These are phyloP conservation scores for Todiramphus saurophagus DNA, from an alignment of 2,113 vertebrate species.

Conservation along the genomic window DNA sequence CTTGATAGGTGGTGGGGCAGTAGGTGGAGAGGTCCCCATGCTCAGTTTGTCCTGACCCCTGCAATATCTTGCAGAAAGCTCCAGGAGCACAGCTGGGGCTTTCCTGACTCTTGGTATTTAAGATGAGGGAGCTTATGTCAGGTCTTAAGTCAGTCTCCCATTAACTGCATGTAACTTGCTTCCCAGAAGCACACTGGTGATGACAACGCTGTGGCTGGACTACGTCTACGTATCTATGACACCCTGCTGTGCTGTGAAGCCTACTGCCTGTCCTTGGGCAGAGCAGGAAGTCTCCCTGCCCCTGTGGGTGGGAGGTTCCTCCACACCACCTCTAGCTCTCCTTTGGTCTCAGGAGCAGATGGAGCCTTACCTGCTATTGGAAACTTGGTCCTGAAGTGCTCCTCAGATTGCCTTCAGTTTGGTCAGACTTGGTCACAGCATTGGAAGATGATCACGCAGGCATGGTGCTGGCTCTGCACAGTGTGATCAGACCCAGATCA, in stretches of 20 bases:
- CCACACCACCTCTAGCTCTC: background rate
- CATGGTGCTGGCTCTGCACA: background rate
- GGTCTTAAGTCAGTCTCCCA: background rate
- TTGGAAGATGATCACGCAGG: background rate
- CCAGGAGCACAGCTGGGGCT: background rate
- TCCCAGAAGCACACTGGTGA: background rate
- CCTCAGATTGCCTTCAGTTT: background rate
- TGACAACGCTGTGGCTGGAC: background rate
- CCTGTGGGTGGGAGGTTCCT: fast-evolving
- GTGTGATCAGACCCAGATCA: background rate
- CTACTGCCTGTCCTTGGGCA: background rate
- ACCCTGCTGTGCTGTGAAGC: background rate
- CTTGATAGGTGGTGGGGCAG: background rate
- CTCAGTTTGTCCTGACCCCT: background rate
- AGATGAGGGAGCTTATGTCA: background rate
- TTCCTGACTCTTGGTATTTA: background rate
- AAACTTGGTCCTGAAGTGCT: too few relatives aligned
- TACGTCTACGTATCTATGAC: too few relatives aligned
- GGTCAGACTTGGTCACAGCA: background rate
- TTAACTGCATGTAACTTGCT: too few relatives aligned
- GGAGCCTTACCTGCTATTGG: fast-evolving
- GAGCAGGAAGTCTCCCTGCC: background rate
- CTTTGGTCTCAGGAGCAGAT: background rate
- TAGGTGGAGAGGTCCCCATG: background rate
- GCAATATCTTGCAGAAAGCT: background rate